Evolutionary conservation across 2,797 vertebrate species (phyloP).

Genomic region (Sitta carolinensis): DNA sequence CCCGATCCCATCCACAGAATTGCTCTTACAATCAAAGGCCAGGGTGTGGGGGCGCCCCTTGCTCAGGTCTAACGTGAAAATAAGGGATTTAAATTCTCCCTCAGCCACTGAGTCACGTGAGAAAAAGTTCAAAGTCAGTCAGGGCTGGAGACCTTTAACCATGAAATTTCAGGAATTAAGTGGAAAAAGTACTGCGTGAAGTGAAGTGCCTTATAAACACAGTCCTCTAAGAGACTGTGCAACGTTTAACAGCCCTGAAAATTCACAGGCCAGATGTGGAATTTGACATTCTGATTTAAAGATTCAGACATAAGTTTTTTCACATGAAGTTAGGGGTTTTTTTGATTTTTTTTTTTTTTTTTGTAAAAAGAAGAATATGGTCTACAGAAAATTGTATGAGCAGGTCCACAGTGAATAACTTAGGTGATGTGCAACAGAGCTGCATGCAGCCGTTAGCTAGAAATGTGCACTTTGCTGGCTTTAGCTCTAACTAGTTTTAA

Average conservation of each 20-base stretch:
- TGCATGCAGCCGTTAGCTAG: slow-evolving; percentile 5
- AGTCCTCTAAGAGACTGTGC: not conserved
- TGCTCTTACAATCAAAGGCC: not conserved
- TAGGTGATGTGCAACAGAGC: not conserved
- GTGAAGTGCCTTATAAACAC: not conserved
- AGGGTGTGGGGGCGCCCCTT: not conserved
- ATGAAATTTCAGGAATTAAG: not conserved
- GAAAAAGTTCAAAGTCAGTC: not conserved
- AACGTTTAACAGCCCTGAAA: not conserved
- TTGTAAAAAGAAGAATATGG: not conserved
- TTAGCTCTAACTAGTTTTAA: slow-evolving; percentile 28
- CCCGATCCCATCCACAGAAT: not conserved
- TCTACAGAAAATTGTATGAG: not conserved
- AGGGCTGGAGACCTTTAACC: not conserved
- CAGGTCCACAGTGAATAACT: not conserved
- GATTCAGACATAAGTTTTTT: not conserved
- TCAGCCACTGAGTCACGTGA: not conserved
- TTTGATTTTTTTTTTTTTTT: not conserved
- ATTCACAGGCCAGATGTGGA: not conserved
- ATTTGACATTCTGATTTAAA: not conserved
- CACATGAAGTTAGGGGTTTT: not conserved
- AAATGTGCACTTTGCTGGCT: not conserved
- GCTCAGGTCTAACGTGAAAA: not conserved
- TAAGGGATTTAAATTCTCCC: not conserved
- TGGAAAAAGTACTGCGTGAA: not conserved